Evolutionary conservation across 1,140 invertebrate genomes (phyloP).

Genomic region (Ostrea denselamellosa): DNA sequence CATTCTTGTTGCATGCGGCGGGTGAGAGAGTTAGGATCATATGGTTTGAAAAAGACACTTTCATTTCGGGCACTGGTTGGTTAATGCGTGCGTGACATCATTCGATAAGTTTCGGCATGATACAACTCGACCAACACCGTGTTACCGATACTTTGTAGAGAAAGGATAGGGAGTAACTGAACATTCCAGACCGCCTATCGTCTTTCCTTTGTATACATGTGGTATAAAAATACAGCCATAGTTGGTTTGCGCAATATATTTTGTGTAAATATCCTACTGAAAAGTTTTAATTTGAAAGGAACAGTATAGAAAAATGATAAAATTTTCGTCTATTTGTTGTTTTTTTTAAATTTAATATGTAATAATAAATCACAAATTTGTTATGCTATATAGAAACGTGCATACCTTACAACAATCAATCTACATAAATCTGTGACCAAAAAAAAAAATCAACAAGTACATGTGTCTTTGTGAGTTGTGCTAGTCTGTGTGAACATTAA

Average conservation of each 20-base stretch:
- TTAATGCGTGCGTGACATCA: constrained; percentile 12
- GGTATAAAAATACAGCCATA: not conserved
- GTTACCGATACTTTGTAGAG: not conserved
- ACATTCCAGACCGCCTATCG: not conserved
- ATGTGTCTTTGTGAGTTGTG: not conserved
- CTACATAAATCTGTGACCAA: not conserved
- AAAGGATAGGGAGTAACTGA: not conserved
- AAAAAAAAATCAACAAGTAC: constrained; percentile 8
- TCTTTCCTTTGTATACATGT: not conserved
- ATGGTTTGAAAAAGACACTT: constrained; percentile 14
- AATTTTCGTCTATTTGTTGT: not conserved
- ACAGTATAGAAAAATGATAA: too few relatives aligned
- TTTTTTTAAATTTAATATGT: constrained; percentile 10
- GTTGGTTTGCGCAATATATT: too few relatives aligned
- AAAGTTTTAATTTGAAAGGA: too few relatives aligned
- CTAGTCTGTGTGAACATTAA: constrained; percentile 56
- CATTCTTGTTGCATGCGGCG: constrained; percentile 22
- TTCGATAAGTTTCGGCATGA: not conserved
- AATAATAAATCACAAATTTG: not conserved
- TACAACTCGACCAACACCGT: not conserved
- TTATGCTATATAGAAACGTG: not conserved
- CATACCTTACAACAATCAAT: not conserved
- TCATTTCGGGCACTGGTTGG: not conserved
- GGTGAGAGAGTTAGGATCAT: not conserved
- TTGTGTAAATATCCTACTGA: too few relatives aligned